Base-by-base conservation (phyloP, 2,888 invertebrate genomes). In the Trichogramma dendrolimi region DNA sequence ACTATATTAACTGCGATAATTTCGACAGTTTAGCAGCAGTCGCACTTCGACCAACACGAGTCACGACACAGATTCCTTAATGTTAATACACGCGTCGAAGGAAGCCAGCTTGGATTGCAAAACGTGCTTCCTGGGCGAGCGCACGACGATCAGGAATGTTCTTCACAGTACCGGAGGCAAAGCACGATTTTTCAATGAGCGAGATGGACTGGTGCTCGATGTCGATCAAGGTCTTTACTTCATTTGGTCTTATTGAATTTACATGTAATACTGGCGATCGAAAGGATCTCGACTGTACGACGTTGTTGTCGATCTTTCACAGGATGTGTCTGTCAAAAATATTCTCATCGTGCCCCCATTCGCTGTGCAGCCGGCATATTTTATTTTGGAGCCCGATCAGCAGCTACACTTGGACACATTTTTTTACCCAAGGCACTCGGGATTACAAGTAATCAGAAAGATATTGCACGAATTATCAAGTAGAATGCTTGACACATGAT, bases 171-270 rank as follows among this genome's bases (percentile, higher is more conserved):
- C 67, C 39, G 81, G 82, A 2, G 75, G 73, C 3, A 63, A 65
- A 6, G 81, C 79, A 14, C 72, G 69, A 62, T 82, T 82, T 70
- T 81, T 81, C 61, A 69, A 74, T 82, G 63, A 77, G 76, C 39
- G 81, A 82, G 71, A 72, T 76, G 5, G 78, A 81, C 65, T 82
- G 82, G 81, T 73, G 70, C 62, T 70, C 70, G 10, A 73, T 72
- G 69, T 67, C 75, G 55, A 70, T 81, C 43, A 67, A 73, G 63
- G 81, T 81, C 73, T 71, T 67, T 67, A 61, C 8, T 56, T 27
- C 27, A 27, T 42, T 56, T 53, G 11, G 39, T 59, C 53, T 46
- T 46, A 11, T 59, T 62, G 14, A 59, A 65, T 66, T 61, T 55
- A 4, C 5, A 4, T 1, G 51, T 1, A 10, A 46, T 10, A 46